Conservation (phyloP, 2,797 vertebrate genomes). For the Halcyon leucocephala region DNA sequence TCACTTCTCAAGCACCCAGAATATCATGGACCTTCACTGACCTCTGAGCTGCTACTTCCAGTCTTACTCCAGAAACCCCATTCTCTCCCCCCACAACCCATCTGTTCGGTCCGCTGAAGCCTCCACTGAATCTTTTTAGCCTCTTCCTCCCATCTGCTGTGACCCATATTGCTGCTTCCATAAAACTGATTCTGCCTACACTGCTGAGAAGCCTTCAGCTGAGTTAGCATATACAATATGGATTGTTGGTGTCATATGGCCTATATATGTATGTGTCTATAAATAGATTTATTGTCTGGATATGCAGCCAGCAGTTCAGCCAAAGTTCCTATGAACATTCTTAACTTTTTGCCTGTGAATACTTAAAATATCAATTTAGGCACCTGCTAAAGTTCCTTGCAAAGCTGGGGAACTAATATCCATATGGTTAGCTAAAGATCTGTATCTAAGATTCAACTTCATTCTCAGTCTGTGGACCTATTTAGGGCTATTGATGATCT, state of each 20-base stretch:
- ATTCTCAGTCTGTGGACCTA: constrained; percentile 35
- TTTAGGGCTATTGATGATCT: constrained; percentile 35
- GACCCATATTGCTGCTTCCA: constrained; percentile 71
- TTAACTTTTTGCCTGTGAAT: constrained; percentile 9
- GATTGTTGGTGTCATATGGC: constrained; percentile 66
- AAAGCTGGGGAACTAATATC: constrained; percentile 24
- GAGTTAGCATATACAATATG: constrained; percentile 64
- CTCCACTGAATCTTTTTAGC: constrained; percentile 67
- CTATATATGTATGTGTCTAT: constrained; percentile 54
- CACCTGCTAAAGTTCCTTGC: constrained; percentile 10
- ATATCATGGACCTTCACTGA: constrained; percentile 26
- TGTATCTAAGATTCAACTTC: constrained; percentile 8
- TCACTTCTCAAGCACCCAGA: constrained; percentile 19
- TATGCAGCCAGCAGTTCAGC: constrained; percentile 17
- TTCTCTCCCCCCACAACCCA: constrained; percentile 58
- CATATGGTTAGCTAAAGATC: constrained; percentile 41
- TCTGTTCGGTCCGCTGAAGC: constrained; percentile 65
- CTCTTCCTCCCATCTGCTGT: constrained; percentile 71
- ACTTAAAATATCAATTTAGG: constrained; percentile 17
- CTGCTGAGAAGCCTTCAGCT: constrained; percentile 60
- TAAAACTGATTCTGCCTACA: constrained; percentile 65
- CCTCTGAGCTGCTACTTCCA: constrained; percentile 37
- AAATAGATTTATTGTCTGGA: constrained; percentile 62
- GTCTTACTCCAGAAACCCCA: constrained; percentile 57
- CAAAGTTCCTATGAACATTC: background rate